phyloP scores from a whole-genome alignment of 2,113 vertebrate species.

The Uria lomvia region DNA sequence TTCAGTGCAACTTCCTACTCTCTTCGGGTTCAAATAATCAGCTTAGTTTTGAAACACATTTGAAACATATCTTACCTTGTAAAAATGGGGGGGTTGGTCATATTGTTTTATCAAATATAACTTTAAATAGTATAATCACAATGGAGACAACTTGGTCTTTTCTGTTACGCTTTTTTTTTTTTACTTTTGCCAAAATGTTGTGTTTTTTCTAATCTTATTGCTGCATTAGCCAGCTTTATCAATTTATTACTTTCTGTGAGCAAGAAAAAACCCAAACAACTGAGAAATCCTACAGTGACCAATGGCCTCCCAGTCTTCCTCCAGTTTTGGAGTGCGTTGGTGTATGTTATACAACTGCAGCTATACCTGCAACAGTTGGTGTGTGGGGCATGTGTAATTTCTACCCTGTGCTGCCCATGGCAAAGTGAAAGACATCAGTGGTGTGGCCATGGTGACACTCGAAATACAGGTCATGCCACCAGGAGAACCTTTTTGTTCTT shows the following conservation, averaged over 20 bases:
- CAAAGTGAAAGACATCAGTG: neutral
- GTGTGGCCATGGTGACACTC: neutral
- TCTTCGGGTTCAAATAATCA: neutral
- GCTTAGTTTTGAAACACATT: neutral
- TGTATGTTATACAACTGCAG: neutral
- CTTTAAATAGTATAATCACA: neutral
- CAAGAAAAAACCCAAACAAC: neutral
- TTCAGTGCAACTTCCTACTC: neutral
- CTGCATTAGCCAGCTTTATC: neutral
- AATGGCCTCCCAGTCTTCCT: neutral
- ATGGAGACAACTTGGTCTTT: neutral
- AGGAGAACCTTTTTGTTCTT: neutral
- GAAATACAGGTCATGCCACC: neutral
- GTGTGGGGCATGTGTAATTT: neutral
- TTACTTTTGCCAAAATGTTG: neutral
- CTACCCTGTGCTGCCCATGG: rapidly evolving
- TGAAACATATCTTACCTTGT: neutral
- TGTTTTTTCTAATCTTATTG: neutral
- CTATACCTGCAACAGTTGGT: neutral
- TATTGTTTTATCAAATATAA: neutral
- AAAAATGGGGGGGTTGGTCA: neutral
- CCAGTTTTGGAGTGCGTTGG: neutral
- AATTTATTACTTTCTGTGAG: neutral
- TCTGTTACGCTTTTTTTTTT: neutral
- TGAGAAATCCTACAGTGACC: neutral